Base-by-base conservation (phyloP, 2,888 invertebrate species). In the Hofmannophila pseudospretella region DNA sequence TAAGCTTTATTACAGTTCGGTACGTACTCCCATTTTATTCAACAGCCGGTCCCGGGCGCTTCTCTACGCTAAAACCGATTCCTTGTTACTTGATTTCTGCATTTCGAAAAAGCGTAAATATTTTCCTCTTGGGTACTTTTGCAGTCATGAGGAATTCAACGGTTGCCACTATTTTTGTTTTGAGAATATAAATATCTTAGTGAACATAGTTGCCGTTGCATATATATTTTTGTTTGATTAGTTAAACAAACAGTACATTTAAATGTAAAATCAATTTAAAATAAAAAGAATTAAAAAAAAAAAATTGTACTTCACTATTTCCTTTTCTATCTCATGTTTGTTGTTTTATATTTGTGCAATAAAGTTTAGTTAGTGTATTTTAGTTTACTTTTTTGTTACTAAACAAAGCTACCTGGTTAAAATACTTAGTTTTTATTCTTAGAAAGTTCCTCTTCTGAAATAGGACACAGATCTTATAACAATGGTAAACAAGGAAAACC, bases 61-160 rank as follows among this genome's bases (percentile, higher is more conserved):
- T 52, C 72, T 71, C 67, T 57, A 56, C 76, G 73, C 77, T 86
- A 86, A 86, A 86, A 86, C 84, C 80, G 65, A 84, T 82, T 84
- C 84, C 82, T 81, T 86, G 85, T 86, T 77, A 80, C 82, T 79
- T 80, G 81, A 86, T 85, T 82, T 84, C 80, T 81, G 81, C 82
- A 82, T 84, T 85, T 80, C 75, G 74, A 79, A 82, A 82, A 82
- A 82, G 77, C 77, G 80, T 82, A 81, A 85, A 85, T 84, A 84
- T 84, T 86, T 86, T 84, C 68, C 79, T 75, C 80, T 63, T 71
- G 77, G 73, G 69, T 73, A 77, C 80, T 75, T 79, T 75, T 71
- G 63, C 67, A 67, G 60, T 64, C 57, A 70, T 69, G 72, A 74
- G 71, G 69, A 72, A 81, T 79, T 79, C 71, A 74, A 73, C 72